Evolutionary conservation across 2,113 vertebrate genomes (phyloP).

Genomic region (Pterocles gutturalis): DNA sequence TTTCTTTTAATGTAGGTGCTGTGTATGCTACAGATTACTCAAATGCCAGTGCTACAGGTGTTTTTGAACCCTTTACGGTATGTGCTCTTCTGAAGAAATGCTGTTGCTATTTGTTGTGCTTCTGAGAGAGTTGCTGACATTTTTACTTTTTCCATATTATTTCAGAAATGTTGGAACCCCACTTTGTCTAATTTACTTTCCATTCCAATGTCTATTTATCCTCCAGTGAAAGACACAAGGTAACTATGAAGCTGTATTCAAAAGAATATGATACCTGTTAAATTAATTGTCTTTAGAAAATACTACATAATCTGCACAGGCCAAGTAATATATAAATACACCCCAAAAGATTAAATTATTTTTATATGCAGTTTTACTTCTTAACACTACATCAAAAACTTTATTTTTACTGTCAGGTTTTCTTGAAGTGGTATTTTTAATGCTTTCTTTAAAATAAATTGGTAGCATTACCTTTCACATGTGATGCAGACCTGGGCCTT

Average conservation of each 20-base stretch:
- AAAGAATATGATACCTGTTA: not conserved
- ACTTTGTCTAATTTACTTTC: conserved; percentile 85
- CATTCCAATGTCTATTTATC: conserved; percentile 89
- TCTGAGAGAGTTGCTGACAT: not conserved
- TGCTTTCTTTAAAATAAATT: not conserved
- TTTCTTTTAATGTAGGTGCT: conserved; percentile 78
- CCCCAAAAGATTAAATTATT: not conserved
- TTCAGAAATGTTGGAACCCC: conserved; percentile 93
- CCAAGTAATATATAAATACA: not conserved
- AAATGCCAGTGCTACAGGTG: conserved; percentile 91
- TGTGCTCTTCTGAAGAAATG: not conserved
- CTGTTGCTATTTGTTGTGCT: not conserved
- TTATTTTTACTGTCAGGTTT: not conserved
- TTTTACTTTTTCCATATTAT: not conserved
- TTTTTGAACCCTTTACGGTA: conserved; percentile 93
- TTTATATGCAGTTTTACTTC: not conserved
- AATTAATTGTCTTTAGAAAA: not conserved
- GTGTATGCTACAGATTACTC: conserved; percentile 95
- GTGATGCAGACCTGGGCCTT: not conserved
- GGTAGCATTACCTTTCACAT: not conserved
- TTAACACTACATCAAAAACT: not conserved
- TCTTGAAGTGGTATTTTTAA: not conserved
- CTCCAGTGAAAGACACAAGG: conserved; percentile 90
- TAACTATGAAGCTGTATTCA: conserved; percentile 63
- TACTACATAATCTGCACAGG: not conserved